Base-by-base conservation (phyloP, 2,797 vertebrate species). In the Sphaeramia orbicularis region DNA sequence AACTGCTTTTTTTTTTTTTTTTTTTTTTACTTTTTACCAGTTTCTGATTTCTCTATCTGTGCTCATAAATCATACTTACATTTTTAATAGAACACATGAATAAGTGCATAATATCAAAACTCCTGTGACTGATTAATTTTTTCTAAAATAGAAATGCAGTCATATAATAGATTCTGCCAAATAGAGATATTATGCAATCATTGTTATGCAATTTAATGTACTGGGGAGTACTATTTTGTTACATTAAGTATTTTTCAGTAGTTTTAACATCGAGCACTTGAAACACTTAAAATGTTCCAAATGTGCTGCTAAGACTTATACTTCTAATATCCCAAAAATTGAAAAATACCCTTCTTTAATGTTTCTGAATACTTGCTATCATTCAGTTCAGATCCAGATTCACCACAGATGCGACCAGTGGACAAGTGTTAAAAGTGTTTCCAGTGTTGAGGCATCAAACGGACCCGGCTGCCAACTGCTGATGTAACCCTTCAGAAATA, bases 401-500 rank as follows among this genome's bases (percentile, higher is more conserved):
- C 32, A 61, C 8, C 27, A 44, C 45, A 58, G 54, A 53, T 62
- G 44, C 35, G 37, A 44, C 13, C 10, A 51, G 35, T 15, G 32
- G 24, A 35, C 60, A 35, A 32, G 16, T 11, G 30, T 36, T 47
- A 4, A 18, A 72, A 57, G 44, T 24, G 44, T 77, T 74, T 76
- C 68, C 72, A 76, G 37, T 32, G 32, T 59, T 27, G 11, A 66
- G 32, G 54, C 57, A 49, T 42, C 35, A 43, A 69, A 63, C 47
- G 42, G 44, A 51, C 51, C 12, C 37, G 43, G 56, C 52, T 55
- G 36, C 37, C 21, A 35, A 58, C 48, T 58, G 56, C 62, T 86
- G 62, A 80, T 62, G 80, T 67, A 77, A 84, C n/a, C 0, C 27
- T 51, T 61, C 70, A 78, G 66, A 76, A 84, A 89, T 83, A 73